Conservation (phyloP, 2,888 invertebrate genomes). For the Nymphalis polychloros region DNA sequence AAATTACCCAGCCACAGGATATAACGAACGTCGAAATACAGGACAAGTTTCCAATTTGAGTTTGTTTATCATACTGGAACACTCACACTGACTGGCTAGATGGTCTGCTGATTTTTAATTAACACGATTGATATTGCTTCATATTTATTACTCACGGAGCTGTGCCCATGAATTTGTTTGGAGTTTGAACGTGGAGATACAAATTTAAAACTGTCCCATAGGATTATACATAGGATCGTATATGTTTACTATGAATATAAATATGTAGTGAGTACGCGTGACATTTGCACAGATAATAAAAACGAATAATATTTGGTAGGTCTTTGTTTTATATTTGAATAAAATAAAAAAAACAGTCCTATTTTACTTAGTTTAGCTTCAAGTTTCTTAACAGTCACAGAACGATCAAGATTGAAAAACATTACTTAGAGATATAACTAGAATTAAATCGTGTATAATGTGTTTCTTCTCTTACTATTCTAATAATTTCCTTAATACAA, state of each 20-base stretch:
- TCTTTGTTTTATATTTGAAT: no score
- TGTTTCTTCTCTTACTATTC: neutral
- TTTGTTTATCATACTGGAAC: constrained; percentile 22
- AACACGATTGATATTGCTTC: constrained; percentile 7
- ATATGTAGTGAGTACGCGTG: no score
- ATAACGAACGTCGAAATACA: constrained; percentile 31
- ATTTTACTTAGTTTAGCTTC: no score
- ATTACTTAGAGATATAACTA: neutral
- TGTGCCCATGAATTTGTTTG: neutral
- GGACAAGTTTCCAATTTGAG: constrained; percentile 28
- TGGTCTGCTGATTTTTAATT: constrained; percentile 11
- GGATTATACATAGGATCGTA: no score
- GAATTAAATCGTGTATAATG: neutral
- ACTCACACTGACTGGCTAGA: constrained; percentile 11
- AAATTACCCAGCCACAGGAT: constrained; percentile 40
- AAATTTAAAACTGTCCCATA: neutral
- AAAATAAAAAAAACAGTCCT: no score
- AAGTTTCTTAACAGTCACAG: no score
- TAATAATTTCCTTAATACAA: neutral
- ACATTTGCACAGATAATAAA: no score
- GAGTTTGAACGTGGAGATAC: neutral
- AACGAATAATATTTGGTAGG: no score
- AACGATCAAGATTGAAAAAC: neutral
- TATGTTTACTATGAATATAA: no score
- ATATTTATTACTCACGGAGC: neutral